A percentile compares a stretch with the other conserved stretches of the same genome.
Conservation (phyloP, 1,140 invertebrate genomes). For the Pogonomyrmex californicus region DNA sequence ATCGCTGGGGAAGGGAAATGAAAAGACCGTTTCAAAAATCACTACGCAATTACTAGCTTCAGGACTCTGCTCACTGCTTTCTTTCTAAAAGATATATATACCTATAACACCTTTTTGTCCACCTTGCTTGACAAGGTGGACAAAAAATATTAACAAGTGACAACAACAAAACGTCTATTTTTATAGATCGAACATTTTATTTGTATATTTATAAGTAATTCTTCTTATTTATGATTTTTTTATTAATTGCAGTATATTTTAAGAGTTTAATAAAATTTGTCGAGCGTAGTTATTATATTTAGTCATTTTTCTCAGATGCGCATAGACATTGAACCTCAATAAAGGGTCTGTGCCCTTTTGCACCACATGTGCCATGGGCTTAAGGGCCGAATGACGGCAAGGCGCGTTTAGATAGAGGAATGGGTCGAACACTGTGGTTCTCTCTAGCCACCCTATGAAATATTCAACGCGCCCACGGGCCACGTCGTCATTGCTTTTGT, state of each 20-base stretch:
- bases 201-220: background rate
- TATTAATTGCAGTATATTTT: background rate
- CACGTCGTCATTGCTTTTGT: conserved; percentile 77
- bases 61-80: background rate
- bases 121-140: background rate
- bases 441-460: conserved; percentile 79
- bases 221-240: background rate
- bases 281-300: background rate
- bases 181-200: background rate
- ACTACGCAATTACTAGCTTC: background rate
- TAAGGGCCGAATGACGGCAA: conserved; percentile 10
- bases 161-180: background rate
- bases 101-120: background rate
- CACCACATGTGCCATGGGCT: background rate
- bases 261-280: background rate
- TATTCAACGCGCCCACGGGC: conserved; percentile 80
- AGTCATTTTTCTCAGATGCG: background rate
- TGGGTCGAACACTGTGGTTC: conserved; percentile 69
- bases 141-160: background rate
- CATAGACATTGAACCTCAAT: background rate
- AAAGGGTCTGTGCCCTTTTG: background rate
- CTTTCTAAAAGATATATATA: background rate
- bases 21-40: background rate
- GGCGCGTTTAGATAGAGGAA: conserved; percentile 24
- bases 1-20: background rate